Evolutionary conservation across 2,888 invertebrate species (phyloP).

Genomic region (Helleia helle): DNA sequence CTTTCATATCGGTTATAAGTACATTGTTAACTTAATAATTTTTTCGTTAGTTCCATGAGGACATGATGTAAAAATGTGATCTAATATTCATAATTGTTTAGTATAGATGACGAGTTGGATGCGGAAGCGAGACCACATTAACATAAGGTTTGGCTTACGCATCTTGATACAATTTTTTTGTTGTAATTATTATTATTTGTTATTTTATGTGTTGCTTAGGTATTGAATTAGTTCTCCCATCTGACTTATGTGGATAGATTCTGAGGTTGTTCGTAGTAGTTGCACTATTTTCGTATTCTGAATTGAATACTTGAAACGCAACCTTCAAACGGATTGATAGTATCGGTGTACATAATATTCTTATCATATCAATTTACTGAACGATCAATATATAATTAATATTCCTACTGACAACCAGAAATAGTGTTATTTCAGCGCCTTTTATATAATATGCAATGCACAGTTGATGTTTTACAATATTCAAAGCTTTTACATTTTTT

Average conservation of each 20-base stretch:
- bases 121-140: constrained; percentile 1
- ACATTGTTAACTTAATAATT: too few relatives aligned
- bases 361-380: too few relatives aligned
- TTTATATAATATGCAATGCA: too few relatives aligned
- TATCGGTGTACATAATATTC: too few relatives aligned
- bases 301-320: too few relatives aligned
- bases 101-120: constrained; percentile 4
- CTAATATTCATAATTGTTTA: constrained; percentile 5
- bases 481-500: too few relatives aligned
- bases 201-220: constrained; percentile 3
- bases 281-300: neutral
- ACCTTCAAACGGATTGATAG: too few relatives aligned
- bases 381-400: too few relatives aligned
- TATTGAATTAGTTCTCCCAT: neutral
- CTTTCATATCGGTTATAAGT: too few relatives aligned
- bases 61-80: neutral
- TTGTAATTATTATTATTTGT: neutral
- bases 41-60: neutral
- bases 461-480: too few relatives aligned
- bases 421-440: too few relatives aligned
- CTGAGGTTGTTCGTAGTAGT: neutral
- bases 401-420: too few relatives aligned
- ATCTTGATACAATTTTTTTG: neutral
- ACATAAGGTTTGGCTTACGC: constrained; percentile 7
- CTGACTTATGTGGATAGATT: constrained; percentile 1